These are phyloP conservation scores for Trissoscelio sp. DNA, from an alignment of 2,888 invertebrate genomes.

Conservation along the genomic window DNA sequence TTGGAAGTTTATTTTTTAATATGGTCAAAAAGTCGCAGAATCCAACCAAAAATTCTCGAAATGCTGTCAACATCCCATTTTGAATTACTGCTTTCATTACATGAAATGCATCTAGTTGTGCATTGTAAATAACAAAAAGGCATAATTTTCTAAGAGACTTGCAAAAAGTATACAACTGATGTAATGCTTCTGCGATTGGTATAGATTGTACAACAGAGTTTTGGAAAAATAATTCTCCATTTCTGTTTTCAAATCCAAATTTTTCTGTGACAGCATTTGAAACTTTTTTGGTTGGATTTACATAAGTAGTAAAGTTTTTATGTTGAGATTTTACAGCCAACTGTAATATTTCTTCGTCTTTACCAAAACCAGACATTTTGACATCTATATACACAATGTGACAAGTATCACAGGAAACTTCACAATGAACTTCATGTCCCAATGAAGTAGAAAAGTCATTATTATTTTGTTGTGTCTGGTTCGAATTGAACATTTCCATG, in stretches of 20 bases:
- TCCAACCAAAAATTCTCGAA: constrained; percentile 32
- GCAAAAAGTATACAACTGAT: constrained; percentile 25
- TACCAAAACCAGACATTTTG: constrained; percentile 13
- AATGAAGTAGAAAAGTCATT: background rate
- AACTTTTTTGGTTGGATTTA: constrained; percentile 27
- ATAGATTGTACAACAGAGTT: constrained; percentile 11
- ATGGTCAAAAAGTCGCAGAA: constrained; percentile 15
- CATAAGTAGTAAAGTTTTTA: constrained; percentile 12
- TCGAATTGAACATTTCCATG: constrained; percentile 20
- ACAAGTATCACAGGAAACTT: constrained; percentile 12
- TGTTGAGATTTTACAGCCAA: constrained; percentile 10
- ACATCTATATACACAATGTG: constrained; percentile 28
- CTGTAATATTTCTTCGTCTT: constrained; percentile 22
- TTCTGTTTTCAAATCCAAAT: constrained; percentile 9
- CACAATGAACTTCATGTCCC: constrained; percentile 12
- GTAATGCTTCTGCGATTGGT: constrained; percentile 26
- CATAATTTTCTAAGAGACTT: constrained; percentile 27
- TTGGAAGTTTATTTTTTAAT: constrained; percentile 9
- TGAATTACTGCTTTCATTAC: constrained; percentile 25
- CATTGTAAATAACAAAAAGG: constrained; percentile 25
- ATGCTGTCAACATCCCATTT: constrained; percentile 13
- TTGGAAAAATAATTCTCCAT: constrained; percentile 24
- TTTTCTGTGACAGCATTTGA: constrained; percentile 6
- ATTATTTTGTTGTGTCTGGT: background rate
- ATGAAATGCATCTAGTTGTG: constrained; percentile 7